These are phyloP conservation scores for Lacerta viridis DNA, from an alignment of 2,797 vertebrate genomes.

Conservation along the genomic window DNA sequence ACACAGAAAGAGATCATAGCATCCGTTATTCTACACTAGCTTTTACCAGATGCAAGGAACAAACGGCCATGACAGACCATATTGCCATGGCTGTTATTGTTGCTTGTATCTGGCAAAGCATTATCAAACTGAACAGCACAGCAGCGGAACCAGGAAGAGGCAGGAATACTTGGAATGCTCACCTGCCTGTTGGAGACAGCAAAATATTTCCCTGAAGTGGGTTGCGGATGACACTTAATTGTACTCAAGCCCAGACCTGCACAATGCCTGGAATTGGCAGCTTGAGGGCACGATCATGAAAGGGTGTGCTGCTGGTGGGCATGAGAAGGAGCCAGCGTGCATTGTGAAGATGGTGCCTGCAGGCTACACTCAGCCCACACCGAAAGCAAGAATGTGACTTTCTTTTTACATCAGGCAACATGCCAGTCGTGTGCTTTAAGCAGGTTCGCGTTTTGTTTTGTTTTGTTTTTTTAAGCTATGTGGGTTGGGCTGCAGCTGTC, in stretches of 20 bases:
- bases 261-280: slow-evolving; percentile 4
- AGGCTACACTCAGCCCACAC: slow-evolving; percentile 33
- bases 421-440: slow-evolving; percentile 61
- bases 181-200: slow-evolving; percentile 46
- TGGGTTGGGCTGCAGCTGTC: slow-evolving; percentile 45
- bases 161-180: slow-evolving; percentile 51
- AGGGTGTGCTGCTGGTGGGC: slow-evolving; percentile 22
- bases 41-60: neutral
- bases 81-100: neutral
- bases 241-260: slow-evolving; percentile 48
- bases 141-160: neutral
- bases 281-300: slow-evolving; percentile 7
- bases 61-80: neutral
- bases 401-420: slow-evolving; percentile 53
- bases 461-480: slow-evolving; percentile 18
- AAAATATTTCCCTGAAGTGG: slow-evolving; percentile 26
- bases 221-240: slow-evolving; percentile 21
- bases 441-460: slow-evolving; percentile 10
- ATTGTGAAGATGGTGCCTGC: slow-evolving; percentile 43
- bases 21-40: neutral
- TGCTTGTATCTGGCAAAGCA: neutral
- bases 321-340: slow-evolving; percentile 24
- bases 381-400: slow-evolving; percentile 45
- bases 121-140: neutral
- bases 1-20: neutral